Percentiles rank a stretch among this genome's conserved stretches.
Conservation (phyloP, 1,140 invertebrate genomes). For the Drosophila athabasca region DNA sequence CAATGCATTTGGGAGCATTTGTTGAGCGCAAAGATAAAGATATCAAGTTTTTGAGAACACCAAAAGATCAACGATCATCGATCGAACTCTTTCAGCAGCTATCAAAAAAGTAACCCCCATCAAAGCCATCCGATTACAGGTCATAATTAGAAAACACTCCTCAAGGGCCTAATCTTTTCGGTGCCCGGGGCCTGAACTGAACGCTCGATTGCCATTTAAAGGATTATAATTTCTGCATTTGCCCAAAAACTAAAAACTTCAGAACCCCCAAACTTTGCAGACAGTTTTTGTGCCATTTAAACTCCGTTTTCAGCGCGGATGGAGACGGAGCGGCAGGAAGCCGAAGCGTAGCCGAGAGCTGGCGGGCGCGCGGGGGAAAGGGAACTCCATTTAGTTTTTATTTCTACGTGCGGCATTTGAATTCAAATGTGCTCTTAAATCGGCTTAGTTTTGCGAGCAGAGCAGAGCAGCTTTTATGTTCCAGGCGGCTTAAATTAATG, state of each 20-base stretch:
- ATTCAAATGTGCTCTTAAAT: conserved; percentile 81
- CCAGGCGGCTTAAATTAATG: conserved; percentile 75
- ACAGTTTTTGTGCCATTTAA: conserved; percentile 76
- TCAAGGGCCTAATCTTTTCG: conserved; percentile 47
- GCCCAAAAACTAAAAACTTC: conserved; percentile 67
- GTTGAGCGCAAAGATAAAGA: no score
- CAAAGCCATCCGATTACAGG: neutral
- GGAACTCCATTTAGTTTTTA: conserved; percentile 56
- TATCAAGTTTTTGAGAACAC: no score
- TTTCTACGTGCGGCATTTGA: conserved; percentile 69
- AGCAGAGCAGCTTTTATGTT: conserved; percentile 60
- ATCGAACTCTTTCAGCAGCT: no score
- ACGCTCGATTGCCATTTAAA: conserved; percentile 65
- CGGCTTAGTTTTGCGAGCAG: conserved; percentile 70
- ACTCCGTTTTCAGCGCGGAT: conserved; percentile 12
- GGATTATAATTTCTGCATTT: conserved; percentile 75
- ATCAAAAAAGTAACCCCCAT: no score
- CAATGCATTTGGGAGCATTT: no score
- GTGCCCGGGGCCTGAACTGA: conserved; percentile 16
- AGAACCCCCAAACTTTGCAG: conserved; percentile 68
- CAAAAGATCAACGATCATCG: no score
- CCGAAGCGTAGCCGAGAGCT: no score
- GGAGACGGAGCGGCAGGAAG: neutral
- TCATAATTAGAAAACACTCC: conserved; percentile 41
- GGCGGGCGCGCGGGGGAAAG: neutral